Percentiles rank a stretch among this genome's conserved stretches.
Evolutionary conservation across 2,888 invertebrate species (phyloP).

Genomic region (Parapristionchus giblindavisi): DNA sequence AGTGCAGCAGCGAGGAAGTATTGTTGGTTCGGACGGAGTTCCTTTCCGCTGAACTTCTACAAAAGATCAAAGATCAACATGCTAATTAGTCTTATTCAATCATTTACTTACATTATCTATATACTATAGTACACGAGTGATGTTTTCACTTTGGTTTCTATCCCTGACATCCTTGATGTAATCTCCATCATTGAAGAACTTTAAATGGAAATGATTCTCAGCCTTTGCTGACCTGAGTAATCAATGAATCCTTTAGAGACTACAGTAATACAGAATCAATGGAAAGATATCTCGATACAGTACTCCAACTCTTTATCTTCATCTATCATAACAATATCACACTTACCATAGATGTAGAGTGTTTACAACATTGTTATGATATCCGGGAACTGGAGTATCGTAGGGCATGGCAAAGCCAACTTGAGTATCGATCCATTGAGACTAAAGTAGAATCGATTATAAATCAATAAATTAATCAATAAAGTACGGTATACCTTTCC

Average conservation of each 20-base stretch:
- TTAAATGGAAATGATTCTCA: conserved; percentile 68
- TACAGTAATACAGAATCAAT: not conserved
- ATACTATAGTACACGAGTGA: conserved; percentile 94
- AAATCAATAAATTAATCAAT: not conserved
- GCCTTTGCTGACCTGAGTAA: conserved; percentile 58
- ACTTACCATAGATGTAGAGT: conserved; percentile 78
- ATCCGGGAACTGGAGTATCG: conserved; percentile 97
- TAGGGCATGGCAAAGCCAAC: conserved; percentile 96
- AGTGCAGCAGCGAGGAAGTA: conserved; percentile 99
- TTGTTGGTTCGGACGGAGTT: conserved; percentile 95
- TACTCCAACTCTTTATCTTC: not conserved
- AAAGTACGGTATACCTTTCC: too few species aligned
- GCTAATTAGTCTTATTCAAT: conserved; percentile 72
- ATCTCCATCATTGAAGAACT: conserved; percentile 69
- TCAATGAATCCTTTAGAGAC: not conserved
- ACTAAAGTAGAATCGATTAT: conserved; percentile 38
- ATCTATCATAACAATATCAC: not conserved
- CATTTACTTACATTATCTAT: conserved; percentile 83
- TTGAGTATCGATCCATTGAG: conserved; percentile 68
- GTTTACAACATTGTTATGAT: conserved; percentile 96
- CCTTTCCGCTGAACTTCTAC: conserved; percentile 93
- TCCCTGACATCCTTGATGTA: conserved; percentile 89
- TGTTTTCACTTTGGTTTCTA: conserved; percentile 96
- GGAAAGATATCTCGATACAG: too few species aligned
- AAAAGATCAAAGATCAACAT: conserved; percentile 1